These are phyloP conservation scores for Euglossa dilemma DNA, from an alignment of 1,140 invertebrate genomes.

Conservation along the genomic window DNA sequence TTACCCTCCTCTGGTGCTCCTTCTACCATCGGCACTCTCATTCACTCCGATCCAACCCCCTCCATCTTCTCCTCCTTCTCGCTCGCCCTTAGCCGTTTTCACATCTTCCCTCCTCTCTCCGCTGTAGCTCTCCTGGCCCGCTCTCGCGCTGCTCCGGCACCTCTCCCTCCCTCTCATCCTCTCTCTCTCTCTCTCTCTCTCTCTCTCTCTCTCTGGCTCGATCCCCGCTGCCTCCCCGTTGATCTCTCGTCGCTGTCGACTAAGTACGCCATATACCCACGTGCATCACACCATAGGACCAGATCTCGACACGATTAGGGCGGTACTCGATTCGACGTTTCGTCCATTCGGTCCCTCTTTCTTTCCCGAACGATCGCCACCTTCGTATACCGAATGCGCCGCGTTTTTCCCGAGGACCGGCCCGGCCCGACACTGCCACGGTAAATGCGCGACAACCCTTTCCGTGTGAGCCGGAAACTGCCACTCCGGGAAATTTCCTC, in stretches of 20 bases:
- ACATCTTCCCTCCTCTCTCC: not conserved
- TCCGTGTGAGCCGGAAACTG: slow-evolving; percentile 54
- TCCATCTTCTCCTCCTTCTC: not conserved
- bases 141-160: not conserved
- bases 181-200: slow-evolving; percentile 7
- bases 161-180: slow-evolving; percentile 6
- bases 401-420: slow-evolving; percentile 53
- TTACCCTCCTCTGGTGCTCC: slow-evolving; percentile 48
- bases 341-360: slow-evolving; percentile 67
- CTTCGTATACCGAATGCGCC: slow-evolving; percentile 58
- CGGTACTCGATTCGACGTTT: slow-evolving; percentile 70
- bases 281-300: slow-evolving; percentile 67
- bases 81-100: slow-evolving; percentile 17
- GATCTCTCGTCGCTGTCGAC: slow-evolving; percentile 52
- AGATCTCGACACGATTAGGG: slow-evolving; percentile 71
- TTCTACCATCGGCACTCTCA: slow-evolving; percentile 63
- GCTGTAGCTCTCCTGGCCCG: slow-evolving; percentile 5
- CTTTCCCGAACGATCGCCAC: slow-evolving; percentile 53
- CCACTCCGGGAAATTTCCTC: slow-evolving; percentile 39
- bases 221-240: slow-evolving; percentile 16
- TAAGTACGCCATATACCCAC: slow-evolving; percentile 70
- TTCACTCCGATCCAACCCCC: slow-evolving; percentile 49
- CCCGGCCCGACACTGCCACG: not conserved
- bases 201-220: not conserved
- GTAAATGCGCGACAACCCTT: slow-evolving; percentile 68